phyloP scores from a whole-genome alignment of 2,113 vertebrate genomes.

The Megaptera novaeangliae region DNA sequence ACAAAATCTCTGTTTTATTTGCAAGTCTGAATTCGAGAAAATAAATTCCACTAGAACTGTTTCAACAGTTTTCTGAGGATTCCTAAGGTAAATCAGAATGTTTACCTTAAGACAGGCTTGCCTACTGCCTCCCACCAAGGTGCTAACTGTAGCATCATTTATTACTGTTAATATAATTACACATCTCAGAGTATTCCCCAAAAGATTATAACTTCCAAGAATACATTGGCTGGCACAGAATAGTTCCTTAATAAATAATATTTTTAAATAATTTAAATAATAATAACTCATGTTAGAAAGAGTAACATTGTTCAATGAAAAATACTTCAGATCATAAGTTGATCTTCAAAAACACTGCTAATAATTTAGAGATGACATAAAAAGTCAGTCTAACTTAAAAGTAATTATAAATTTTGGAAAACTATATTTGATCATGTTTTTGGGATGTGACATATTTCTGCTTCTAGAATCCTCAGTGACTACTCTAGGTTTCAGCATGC shows the following conservation, averaged over 20 bases:
- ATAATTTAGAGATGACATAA: not conserved
- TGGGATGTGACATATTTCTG: not conserved
- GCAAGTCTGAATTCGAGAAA: not conserved
- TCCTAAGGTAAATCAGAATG: not conserved
- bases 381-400: not conserved
- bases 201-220: not conserved
- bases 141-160: not conserved
- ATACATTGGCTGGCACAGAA: not conserved
- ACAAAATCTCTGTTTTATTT: not conserved
- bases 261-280: not conserved
- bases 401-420: constrained; percentile 22
- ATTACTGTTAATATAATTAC: not conserved
- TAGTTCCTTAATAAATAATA: not conserved
- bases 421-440: not conserved
- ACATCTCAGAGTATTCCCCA: not conserved
- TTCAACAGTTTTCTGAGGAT: not conserved
- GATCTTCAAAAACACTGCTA: not conserved
- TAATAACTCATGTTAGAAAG: not conserved
- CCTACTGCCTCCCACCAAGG: not conserved
- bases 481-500: constrained; percentile 7
- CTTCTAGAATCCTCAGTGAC: constrained; percentile 4
- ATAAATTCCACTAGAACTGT: not conserved
- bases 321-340: not conserved
- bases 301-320: not conserved
- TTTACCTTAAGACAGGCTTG: not conserved